Evolutionary conservation across 2,888 invertebrate species (phyloP).

Genomic region (Lamproptera curius): DNA sequence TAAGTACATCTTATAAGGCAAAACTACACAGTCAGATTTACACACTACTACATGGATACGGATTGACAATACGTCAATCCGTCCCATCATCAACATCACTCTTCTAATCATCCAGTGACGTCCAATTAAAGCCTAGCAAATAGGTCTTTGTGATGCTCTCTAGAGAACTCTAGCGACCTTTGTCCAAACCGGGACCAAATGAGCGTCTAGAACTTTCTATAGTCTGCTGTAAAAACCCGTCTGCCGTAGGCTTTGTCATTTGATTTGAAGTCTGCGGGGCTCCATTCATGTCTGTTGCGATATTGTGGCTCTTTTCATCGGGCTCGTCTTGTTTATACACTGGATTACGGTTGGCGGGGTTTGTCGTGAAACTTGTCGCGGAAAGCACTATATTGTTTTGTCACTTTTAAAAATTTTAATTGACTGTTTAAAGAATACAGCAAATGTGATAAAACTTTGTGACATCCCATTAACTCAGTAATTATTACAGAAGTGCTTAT

Average conservation of each 20-base stretch:
- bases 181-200: conserved; percentile 17
- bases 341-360: neutral
- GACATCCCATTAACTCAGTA: too few species aligned
- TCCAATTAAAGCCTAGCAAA: conserved; percentile 20
- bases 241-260: conserved; percentile 20
- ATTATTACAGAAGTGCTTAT: too few species aligned
- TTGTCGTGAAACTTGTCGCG: neutral
- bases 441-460: too few species aligned
- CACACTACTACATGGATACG: too few species aligned
- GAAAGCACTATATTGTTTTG: neutral
- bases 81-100: too few species aligned
- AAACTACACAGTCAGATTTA: too few species aligned
- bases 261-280: conserved; percentile 18
- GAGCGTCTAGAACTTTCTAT: conserved; percentile 21
- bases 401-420: too few species aligned
- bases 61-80: too few species aligned
- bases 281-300: conserved; percentile 16
- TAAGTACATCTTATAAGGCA: too few species aligned
- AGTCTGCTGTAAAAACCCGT: conserved; percentile 16
- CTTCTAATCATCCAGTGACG: conserved; percentile 17
- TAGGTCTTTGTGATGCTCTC: conserved; percentile 19
- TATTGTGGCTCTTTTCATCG: neutral
- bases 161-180: conserved; percentile 17
- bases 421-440: too few species aligned
- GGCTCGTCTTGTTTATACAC: neutral